phyloP scores from a whole-genome alignment of 2,888 invertebrate genomes.

The Euproctis similis region DNA sequence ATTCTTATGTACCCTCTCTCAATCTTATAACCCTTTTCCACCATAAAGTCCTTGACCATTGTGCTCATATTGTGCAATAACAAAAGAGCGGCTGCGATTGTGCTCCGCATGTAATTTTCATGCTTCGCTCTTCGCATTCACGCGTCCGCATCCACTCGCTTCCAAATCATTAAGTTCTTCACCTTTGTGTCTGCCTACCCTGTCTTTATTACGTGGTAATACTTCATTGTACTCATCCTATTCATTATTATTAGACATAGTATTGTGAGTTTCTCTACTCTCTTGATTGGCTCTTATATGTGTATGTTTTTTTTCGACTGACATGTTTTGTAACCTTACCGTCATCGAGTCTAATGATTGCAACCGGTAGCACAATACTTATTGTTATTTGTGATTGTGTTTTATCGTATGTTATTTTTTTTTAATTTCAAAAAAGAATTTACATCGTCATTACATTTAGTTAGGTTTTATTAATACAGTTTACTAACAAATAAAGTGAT shows the following conservation, averaged over 20 bases:
- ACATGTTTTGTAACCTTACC: conserved; percentile 63
- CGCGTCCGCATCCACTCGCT: conserved; percentile 61
- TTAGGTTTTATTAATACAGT: conserved; percentile 57
- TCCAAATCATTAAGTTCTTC: conserved; percentile 72
- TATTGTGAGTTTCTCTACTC: conserved; percentile 38
- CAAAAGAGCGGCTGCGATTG: conserved; percentile 67
- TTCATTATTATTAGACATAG: conserved; percentile 43
- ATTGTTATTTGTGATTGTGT: conserved; percentile 53
- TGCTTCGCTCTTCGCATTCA: conserved; percentile 66
- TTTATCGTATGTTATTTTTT: conserved; percentile 44
- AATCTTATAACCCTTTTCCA: conserved; percentile 58
- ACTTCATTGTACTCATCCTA: conserved; percentile 56
- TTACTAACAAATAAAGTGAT: no score
- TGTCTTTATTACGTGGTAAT: conserved; percentile 47
- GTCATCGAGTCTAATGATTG: conserved; percentile 75
- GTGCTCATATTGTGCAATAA: conserved; percentile 44
- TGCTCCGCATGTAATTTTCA: conserved; percentile 67
- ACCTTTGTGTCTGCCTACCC: conserved; percentile 57
- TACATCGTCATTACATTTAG: conserved; percentile 72
- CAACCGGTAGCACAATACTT: conserved; percentile 64
- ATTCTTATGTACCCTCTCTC: conserved; percentile 28
- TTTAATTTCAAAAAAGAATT: conserved; percentile 32
- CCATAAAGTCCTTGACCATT: conserved; percentile 69
- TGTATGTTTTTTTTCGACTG: conserved; percentile 67
- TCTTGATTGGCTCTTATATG: conserved; percentile 63